Conservation (phyloP, 30 jellyfish, hydroid and myxozoan species). For the Aurelia coerulea region DNA sequence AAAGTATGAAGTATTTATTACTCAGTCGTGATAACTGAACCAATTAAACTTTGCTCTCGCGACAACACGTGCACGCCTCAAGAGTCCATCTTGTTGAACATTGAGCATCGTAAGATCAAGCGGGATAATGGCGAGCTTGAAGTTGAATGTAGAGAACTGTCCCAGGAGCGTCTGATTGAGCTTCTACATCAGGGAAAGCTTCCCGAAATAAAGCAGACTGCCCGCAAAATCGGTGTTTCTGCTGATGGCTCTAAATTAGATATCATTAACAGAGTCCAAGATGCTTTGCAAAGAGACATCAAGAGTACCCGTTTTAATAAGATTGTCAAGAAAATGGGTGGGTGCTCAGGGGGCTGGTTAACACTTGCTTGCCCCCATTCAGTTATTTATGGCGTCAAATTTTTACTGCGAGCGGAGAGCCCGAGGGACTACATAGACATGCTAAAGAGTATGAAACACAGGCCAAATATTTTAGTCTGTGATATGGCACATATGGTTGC, state of each 20-base stretch:
- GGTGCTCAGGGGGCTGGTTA: conserved; percentile 67
- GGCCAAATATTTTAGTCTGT: conserved; percentile 23
- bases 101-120: conserved; percentile 47
- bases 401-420: conserved; percentile 54
- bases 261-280: conserved; percentile 30
- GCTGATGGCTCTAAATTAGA: conserved; percentile 41
- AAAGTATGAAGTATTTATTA: too few relatives aligned
- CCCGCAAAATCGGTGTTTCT: conserved; percentile 20
- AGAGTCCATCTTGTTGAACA: too few relatives aligned
- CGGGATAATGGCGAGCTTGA: conserved; percentile 27
- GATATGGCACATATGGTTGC: conserved; percentile 66
- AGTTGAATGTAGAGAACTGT: conserved; percentile 23
- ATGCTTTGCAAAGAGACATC: not conserved
- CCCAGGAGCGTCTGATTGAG: conserved; percentile 55
- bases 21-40: too few relatives aligned
- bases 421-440: conserved; percentile 58
- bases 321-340: conserved; percentile 39
- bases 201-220: conserved; percentile 14
- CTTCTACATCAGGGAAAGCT: conserved; percentile 1
- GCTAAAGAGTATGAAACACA: conserved; percentile 27
- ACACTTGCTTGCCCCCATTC: conserved; percentile 58
- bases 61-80: too few relatives aligned
- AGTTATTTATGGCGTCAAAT: conserved; percentile 43
- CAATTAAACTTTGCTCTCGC: too few relatives aligned
- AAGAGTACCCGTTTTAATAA: conserved; percentile 33